These are phyloP conservation scores for Triplophysa yarkandensis DNA, from an alignment of 2,797 vertebrate genomes.

Conservation along the genomic window DNA sequence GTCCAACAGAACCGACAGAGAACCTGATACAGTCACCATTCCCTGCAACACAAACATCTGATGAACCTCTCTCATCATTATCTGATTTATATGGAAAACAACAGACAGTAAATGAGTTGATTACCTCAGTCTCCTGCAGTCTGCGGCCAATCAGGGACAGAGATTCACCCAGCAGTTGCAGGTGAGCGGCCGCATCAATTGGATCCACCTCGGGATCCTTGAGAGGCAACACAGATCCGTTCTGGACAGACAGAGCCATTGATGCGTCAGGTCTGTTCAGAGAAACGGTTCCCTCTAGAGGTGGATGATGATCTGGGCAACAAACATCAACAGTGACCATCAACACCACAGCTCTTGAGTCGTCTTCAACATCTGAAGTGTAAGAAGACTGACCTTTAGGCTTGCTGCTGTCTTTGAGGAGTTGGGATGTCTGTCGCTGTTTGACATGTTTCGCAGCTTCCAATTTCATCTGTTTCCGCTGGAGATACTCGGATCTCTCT, in stretches of 20 bases:
- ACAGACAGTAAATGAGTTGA: constrained; percentile 28
- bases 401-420: constrained; percentile 50
- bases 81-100: no score
- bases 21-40: constrained; percentile 86
- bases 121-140: constrained; percentile 91
- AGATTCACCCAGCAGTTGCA: constrained; percentile 94
- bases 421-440: constrained; percentile 36
- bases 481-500: constrained; percentile 86
- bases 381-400: constrained; percentile 41
- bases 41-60: constrained; percentile 74
- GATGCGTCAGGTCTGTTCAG: constrained; percentile 54
- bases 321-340: background rate
- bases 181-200: constrained; percentile 88
- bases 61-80: no score
- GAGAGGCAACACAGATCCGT: constrained; percentile 70
- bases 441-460: constrained; percentile 75
- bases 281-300: background rate
- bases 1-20: constrained; percentile 92
- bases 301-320: constrained; percentile 18
- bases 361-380: background rate
- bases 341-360: background rate
- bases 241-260: constrained; percentile 73
- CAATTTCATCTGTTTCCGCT: constrained; percentile 86
- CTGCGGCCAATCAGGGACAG: constrained; percentile 90
- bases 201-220: constrained; percentile 81